Base-by-base conservation (phyloP, 2,113 vertebrate species). In the Sander vitreus region DNA sequence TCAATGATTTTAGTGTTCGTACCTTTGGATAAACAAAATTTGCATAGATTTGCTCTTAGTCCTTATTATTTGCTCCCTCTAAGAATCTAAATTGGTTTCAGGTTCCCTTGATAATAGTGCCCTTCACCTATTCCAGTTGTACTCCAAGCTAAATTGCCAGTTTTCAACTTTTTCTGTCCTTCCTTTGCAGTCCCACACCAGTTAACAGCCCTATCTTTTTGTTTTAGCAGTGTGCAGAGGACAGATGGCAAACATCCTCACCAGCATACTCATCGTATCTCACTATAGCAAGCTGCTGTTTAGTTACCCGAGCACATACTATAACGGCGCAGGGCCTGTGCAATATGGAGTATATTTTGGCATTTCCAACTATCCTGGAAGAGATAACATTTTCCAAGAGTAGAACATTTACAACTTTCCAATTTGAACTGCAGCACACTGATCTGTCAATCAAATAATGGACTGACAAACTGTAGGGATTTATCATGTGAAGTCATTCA, bases 291-390 rank as follows among this genome's bases (percentile, higher is more conserved):
- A 63, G n/a, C 55, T 66, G 65, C 45, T 69, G 67, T 72, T 60
- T 45, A 48, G 25, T 39, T 45, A 78, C 36, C 79, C 1, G 0
- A 57, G 72, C 23, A 73, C 66, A 79, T 45, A 65, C 10, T 65
- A 48, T 55, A 14, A 67, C 43, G 12, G 67, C 3, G 9, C 70
- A 68, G 30, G 74, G 81, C 64, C 58, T 75, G 83, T 86, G 76
- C 88, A 89, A 89, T 88, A 80, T 54, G 50, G 4, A 59, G 8
- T 14, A 10, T 59, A 57, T 60, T 84, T 47, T 53, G 23, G 30
- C 21, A 75, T 78, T 57, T 76, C 2, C 1, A 72, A 30, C 27
- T 7, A n/a, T 69, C 6, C 74, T 30, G 33, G 4, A 57, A 75
- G 30, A 69, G 14, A 66, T 27, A 23, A 43, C 39, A 43, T 10